Percentiles rank a stretch among this genome's conserved stretches.
Evolutionary conservation across 2,113 vertebrate species (phyloP).

Genomic region (Rutilus rutilus): DNA sequence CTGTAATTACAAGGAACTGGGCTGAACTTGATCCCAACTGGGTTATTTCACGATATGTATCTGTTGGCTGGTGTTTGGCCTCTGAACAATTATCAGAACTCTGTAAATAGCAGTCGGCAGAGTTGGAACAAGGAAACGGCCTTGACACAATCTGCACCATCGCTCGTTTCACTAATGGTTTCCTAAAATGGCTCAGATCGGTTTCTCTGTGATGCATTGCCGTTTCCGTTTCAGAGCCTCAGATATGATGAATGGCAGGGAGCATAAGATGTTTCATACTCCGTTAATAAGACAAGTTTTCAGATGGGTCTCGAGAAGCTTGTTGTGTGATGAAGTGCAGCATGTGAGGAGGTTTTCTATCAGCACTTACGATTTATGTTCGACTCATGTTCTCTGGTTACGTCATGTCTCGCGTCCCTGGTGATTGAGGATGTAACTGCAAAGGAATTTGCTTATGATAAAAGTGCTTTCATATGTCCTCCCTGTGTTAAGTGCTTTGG

Average conservation of each 20-base stretch:
- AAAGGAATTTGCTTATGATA: constrained; percentile 50
- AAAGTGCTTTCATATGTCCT: constrained; percentile 57
- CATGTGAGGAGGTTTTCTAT: constrained; percentile 49
- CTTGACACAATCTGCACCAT: constrained; percentile 68
- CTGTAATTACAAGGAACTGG: constrained; percentile 50
- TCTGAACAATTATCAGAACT: constrained; percentile 66
- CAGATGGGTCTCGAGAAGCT: constrained; percentile 36
- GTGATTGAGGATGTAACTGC: constrained; percentile 50
- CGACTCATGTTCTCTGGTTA: constrained; percentile 53
- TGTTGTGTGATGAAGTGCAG: constrained; percentile 41
- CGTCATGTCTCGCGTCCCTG: constrained; percentile 50
- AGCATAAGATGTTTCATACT: constrained; percentile 52
- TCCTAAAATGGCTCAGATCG: constrained; percentile 63
- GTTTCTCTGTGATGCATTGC: constrained; percentile 47
- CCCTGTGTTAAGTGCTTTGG: constrained; percentile 34
- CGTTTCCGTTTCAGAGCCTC: constrained; percentile 55
- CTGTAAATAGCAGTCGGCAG: constrained; percentile 73
- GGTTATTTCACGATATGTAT: constrained; percentile 70
- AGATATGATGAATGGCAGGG: constrained; percentile 57
- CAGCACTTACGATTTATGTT: constrained; percentile 52
- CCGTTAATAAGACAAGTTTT: constrained; percentile 49
- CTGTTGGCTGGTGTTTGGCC: constrained; percentile 64
- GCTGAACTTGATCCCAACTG: constrained; percentile 60
- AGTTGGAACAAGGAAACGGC: constrained; percentile 67
- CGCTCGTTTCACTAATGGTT: constrained; percentile 66